phyloP scores from a whole-genome alignment of 1,140 invertebrate species.

The Laodelphax striatellus region DNA sequence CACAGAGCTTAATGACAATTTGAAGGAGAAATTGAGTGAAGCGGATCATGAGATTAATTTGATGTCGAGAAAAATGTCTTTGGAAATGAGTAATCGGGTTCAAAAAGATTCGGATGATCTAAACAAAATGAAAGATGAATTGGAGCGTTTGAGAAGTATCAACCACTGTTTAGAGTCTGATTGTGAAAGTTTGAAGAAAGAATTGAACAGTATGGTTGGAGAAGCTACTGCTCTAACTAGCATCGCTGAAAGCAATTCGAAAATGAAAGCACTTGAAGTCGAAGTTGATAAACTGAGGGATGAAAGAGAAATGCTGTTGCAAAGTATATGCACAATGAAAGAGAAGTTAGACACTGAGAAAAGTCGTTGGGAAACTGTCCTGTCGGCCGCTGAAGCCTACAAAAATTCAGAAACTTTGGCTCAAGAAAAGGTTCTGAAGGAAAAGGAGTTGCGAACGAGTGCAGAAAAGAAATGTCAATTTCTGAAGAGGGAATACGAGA shows the following conservation, averaged over 20 bases:
- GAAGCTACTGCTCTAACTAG: conserved; percentile 13
- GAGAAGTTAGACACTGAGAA: conserved; percentile 7
- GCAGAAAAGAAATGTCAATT: conserved; percentile 1
- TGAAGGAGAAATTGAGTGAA: not conserved
- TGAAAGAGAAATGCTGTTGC: conserved; percentile 37
- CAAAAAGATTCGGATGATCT: conserved; percentile 22
- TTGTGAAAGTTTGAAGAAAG: not conserved
- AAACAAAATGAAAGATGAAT: conserved; percentile 24
- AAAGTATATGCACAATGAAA: conserved; percentile 30
- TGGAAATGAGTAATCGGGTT: conserved; percentile 7
- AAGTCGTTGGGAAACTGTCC: not conserved
- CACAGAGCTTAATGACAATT: conserved; percentile 18
- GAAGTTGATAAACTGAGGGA: conserved; percentile 34
- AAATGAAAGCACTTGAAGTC: conserved; percentile 32
- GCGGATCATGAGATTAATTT: conserved; percentile 5
- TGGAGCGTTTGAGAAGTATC: conserved; percentile 6
- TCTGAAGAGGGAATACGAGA: conserved; percentile 9
- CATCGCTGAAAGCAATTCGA: conserved; percentile 31
- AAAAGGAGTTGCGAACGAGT: not conserved
- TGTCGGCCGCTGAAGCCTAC: not conserved
- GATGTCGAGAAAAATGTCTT: conserved; percentile 4
- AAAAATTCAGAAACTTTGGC: not conserved
- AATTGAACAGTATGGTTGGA: not conserved
- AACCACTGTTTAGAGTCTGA: conserved; percentile 1
- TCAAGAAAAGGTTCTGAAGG: not conserved